Evolutionary conservation across 1,140 invertebrate genomes (phyloP), one percentile per base, ranked within the genome.

Genomic region (Drosophila chauvacae): DNA sequence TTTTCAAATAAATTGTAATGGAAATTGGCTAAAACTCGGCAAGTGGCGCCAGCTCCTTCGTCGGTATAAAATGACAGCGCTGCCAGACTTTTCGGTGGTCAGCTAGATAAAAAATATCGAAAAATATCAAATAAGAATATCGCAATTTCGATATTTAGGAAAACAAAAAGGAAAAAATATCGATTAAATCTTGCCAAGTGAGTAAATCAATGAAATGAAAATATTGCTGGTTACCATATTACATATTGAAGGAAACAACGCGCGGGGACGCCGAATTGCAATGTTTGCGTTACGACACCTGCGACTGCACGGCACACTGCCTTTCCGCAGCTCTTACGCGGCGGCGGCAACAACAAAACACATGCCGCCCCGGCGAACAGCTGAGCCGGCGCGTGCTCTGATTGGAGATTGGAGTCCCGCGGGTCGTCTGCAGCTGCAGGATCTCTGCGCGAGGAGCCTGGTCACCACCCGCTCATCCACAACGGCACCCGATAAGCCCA

Each of bases 251-350:
- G 50, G 55, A 10, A 7, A 30, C 30, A 10, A 16, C 35, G 20
- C 13, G 23, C n/a, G 39, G 53, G 10, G 41, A 59, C 53, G 55
- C n/a, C 45, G 35, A 39, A 53, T 50, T 45, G 59, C 68, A 50
- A 90, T 90, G 85, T 73, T 81, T 56, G 60, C 86, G 64, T 70
- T 90, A 68, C 66, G 85, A 75, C 70, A 85, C 51, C 71, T 90
- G 57, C 65, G 84, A 42, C 50, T 90, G 1, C 74, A 76, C 4
- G 47, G 63, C 44, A 44, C 45, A 18, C 48, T 57, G 5, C 58
- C 79, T 33, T 62, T 85, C 23, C 70, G 75, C 18, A 57, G 50
- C 59, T 14, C 48, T 39, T 59, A 51, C 56, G 69, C 74, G 42
- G 48, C 56, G 42, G 33, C 62, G 44, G 62, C 55, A 76, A 68